Evolutionary conservation across 2,113 vertebrate species (phyloP).

Genomic region (Halcyon malimbica): DNA sequence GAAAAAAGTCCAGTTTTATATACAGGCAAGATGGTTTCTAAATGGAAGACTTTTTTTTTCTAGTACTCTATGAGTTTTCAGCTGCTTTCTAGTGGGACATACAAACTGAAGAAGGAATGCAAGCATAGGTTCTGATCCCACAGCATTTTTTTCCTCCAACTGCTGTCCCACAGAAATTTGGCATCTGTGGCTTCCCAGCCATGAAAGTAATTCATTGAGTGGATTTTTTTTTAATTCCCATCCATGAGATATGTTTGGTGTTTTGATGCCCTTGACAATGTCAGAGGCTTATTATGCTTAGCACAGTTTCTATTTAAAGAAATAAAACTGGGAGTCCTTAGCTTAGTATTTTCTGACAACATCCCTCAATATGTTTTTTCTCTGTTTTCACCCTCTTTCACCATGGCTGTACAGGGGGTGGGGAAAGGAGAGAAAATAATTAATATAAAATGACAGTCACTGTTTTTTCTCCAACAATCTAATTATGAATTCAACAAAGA

Average conservation of each 20-base stretch:
- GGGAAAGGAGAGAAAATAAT: neutral
- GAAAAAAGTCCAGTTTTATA: neutral
- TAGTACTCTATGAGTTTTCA: neutral
- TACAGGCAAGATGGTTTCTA: neutral
- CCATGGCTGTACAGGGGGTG: rapidly evolving
- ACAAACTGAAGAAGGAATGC: neutral
- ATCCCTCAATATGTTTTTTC: neutral
- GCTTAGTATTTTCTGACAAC: neutral
- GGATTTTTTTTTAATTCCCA: neutral
- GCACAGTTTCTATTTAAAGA: neutral
- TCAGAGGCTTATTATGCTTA: neutral
- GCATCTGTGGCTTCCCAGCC: neutral
- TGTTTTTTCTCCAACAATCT: neutral
- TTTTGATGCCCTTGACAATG: neutral
- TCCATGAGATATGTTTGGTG: neutral
- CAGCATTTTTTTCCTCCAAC: neutral
- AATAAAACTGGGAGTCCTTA: neutral
- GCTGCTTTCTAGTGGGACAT: neutral
- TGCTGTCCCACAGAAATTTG: constrained; percentile 44
- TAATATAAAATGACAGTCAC: neutral
- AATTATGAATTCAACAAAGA: neutral
- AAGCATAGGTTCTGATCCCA: constrained; percentile 21
- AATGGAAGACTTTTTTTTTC: neutral
- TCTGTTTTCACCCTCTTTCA: neutral
- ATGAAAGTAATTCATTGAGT: constrained; percentile 27